These are phyloP conservation scores for Caranx ignobilis DNA, from an alignment of 2,113 vertebrate species.

Conservation along the genomic window DNA sequence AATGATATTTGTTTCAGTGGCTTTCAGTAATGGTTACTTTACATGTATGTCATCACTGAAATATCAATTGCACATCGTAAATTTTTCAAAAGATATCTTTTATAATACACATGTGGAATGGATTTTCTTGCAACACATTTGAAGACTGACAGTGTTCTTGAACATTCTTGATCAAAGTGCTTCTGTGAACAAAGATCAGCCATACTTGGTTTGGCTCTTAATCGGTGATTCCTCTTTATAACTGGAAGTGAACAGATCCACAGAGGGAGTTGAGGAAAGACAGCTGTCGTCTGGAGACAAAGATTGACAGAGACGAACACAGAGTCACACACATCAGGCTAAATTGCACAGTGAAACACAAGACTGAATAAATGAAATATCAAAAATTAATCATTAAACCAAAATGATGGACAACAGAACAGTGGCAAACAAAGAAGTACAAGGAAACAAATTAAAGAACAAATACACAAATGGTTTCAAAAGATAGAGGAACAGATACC, in stretches of 20 bases:
- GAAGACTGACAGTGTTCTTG: not conserved
- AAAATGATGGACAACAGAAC: not conserved
- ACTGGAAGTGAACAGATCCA: slow-evolving; percentile 58
- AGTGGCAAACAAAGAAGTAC: not conserved
- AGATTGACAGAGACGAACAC: not conserved
- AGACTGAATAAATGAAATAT: not conserved
- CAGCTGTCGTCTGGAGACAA: slow-evolving; percentile 70
- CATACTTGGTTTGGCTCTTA: slow-evolving; percentile 60
- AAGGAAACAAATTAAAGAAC: not conserved
- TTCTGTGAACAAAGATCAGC: not conserved
- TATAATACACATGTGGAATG: no score
- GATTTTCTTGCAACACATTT: no score
- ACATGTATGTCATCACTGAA: no score
- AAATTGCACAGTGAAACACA: not conserved
- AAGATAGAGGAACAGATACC: slow-evolving; percentile 18
- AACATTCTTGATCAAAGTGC: not conserved
- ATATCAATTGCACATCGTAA: no score
- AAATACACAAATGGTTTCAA: not conserved
- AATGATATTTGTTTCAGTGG: not conserved
- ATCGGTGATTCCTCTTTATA: slow-evolving; percentile 62
- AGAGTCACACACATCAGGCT: not conserved
- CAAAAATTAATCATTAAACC: not conserved
- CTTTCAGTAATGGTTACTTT: not conserved
- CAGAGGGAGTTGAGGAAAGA: slow-evolving; percentile 64
- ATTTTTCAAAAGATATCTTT: no score